A percentile compares a stretch with the other conserved stretches of the same genome.
Evolutionary conservation across 2,113 vertebrate genomes (phyloP).

Genomic region (Malurus melanocephalus): DNA sequence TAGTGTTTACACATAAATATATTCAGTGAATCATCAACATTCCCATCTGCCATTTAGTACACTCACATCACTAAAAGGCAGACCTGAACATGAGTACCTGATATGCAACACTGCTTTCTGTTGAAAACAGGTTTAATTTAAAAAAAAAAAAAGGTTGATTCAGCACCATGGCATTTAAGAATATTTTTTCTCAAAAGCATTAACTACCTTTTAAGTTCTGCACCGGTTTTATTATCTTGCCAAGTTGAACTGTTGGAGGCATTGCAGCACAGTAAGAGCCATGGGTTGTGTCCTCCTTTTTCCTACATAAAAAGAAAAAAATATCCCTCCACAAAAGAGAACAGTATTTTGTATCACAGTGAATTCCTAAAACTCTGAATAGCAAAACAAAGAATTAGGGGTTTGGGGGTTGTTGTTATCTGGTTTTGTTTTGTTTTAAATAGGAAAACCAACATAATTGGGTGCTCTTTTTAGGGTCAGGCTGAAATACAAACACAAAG

Average conservation of each 20-base stretch:
- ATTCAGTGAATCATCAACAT: constrained; percentile 8
- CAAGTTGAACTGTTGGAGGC: not conserved
- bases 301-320: not conserved
- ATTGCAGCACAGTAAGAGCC: not conserved
- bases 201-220: not conserved
- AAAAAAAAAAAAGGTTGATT: not conserved
- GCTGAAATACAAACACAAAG: not conserved
- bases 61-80: not conserved
- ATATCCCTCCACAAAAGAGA: not conserved
- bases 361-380: not conserved
- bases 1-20: not conserved
- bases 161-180: not conserved
- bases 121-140: not conserved
- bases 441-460: not conserved
- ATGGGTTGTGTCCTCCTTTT: not conserved
- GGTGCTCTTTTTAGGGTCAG: not conserved
- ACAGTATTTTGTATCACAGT: not conserved
- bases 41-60: constrained; percentile 13
- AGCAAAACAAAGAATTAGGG: not conserved
- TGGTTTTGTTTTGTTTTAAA: not conserved
- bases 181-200: not conserved
- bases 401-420: not conserved
- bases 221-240: not conserved
- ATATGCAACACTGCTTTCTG: not conserved
- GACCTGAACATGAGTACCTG: not conserved